Evolutionary conservation across 2,113 vertebrate species (phyloP).

Genomic region (Channa argus): DNA sequence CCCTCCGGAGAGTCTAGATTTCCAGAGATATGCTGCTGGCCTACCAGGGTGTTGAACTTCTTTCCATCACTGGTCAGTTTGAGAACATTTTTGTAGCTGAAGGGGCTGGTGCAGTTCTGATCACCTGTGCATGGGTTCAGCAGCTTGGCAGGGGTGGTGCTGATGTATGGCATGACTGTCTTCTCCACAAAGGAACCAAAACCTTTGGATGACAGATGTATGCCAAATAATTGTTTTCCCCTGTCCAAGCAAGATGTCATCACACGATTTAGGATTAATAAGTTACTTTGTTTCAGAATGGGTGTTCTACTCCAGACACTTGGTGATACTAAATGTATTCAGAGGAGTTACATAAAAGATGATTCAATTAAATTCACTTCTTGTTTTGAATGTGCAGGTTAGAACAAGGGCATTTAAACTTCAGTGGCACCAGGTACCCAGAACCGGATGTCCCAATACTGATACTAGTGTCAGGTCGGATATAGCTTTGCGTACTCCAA

Average conservation of each 20-base stretch:
- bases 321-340: no score
- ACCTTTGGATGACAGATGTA: constrained; percentile 75
- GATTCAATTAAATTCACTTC: no score
- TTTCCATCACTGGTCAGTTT: constrained; percentile 90
- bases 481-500: no score
- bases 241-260: no score
- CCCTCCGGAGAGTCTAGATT: constrained; percentile 99
- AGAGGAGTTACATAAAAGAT: no score
- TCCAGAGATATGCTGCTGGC: constrained; percentile 96
- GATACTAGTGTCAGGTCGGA: no score
- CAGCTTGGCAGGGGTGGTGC: constrained; percentile 96
- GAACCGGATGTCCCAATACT: no score
- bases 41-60: constrained; percentile 92
- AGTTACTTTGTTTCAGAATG: not conserved
- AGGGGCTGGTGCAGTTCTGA: constrained; percentile 97
- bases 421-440: no score
- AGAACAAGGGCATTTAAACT: no score
- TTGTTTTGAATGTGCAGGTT: no score
- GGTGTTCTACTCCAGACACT: not conserved
- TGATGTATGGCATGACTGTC: constrained; percentile 99
- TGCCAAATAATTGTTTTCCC: no score
- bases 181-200: constrained; percentile 99
- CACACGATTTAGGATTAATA: not conserved
- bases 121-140: constrained; percentile 94
- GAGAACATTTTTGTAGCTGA: constrained; percentile 98